phyloP scores from a whole-genome alignment of 92 coral and sea anemone genomes.

The Epizoanthus fatuus region DNA sequence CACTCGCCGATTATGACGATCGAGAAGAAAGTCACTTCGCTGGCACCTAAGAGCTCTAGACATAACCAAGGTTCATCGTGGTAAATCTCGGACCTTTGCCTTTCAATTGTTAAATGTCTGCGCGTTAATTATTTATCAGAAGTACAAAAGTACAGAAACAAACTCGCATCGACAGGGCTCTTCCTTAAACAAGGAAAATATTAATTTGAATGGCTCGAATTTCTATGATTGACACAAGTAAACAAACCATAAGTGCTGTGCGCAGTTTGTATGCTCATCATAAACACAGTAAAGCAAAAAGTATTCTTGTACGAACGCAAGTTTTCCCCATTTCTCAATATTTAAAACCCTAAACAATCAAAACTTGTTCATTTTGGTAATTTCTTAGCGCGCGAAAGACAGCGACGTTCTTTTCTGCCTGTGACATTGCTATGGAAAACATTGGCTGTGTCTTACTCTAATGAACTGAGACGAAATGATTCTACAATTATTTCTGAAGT shows the following conservation, averaged over 20 bases:
- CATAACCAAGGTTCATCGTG: neutral
- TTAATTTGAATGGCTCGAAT: slow-evolving; percentile 18
- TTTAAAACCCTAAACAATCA: neutral
- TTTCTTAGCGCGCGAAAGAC: slow-evolving; percentile 7
- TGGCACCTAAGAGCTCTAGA: neutral
- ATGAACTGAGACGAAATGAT: slow-evolving; percentile 18
- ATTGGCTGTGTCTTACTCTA: neutral
- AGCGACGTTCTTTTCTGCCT: neutral
- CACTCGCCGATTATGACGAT: neutral
- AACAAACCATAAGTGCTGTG: slow-evolving; percentile 22
- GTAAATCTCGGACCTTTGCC: slow-evolving; percentile 10
- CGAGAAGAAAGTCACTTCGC: neutral
- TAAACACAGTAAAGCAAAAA: neutral
- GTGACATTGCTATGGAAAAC: neutral
- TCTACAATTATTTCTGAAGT: slow-evolving; percentile 14
- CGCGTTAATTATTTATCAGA: slow-evolving; percentile 19
- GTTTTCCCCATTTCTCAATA: neutral
- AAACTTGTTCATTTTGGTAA: neutral
- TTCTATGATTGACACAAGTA: slow-evolving; percentile 24
- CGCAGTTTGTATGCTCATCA: neutral
- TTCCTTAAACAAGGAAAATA: slow-evolving; percentile 40
- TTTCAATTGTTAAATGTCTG: slow-evolving; percentile 18
- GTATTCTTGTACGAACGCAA: neutral
- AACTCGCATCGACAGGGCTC: slow-evolving; percentile 13
- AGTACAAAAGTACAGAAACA: slow-evolving; percentile 21